phyloP scores from a whole-genome alignment of 2,888 invertebrate species.

The Patella caerulea region DNA sequence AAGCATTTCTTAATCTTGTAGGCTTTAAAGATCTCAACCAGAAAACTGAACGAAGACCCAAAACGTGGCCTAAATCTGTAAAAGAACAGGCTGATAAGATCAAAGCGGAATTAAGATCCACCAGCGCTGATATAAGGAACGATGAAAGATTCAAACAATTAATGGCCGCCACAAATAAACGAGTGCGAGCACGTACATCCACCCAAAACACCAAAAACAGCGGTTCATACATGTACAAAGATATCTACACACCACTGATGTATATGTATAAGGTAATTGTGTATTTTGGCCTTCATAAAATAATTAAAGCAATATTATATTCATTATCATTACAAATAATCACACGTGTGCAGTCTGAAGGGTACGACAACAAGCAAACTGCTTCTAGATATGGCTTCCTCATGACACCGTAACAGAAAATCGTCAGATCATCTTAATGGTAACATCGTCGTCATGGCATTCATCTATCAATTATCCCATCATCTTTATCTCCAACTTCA shows the following conservation, averaged over 20 bases:
- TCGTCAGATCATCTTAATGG: no score
- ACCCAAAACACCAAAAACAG: background rate
- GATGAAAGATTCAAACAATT: background rate
- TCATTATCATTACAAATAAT: no score
- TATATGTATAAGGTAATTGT: slow-evolving; percentile 18
- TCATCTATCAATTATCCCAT: no score
- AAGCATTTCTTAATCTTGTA: no score
- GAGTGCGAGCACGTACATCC: background rate
- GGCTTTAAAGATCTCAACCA: background rate
- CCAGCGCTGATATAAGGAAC: background rate
- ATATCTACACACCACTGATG: background rate
- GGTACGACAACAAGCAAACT: no score
- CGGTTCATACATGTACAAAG: background rate
- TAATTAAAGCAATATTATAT: background rate
- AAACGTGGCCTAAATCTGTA: slow-evolving; percentile 21
- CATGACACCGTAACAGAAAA: no score
- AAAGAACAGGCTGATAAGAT: slow-evolving; percentile 6
- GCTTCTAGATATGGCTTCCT: no score
- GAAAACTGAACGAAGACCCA: slow-evolving; percentile 5
- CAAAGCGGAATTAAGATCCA: background rate
- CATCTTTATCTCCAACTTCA: no score
- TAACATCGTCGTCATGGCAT: no score
- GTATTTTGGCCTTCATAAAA: background rate
- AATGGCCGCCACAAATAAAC: background rate
- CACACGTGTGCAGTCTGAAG: no score